Evolutionary conservation across 1,140 invertebrate genomes (phyloP), one percentile per base, ranked within the genome.

Genomic region (Drosophila baimaii): DNA sequence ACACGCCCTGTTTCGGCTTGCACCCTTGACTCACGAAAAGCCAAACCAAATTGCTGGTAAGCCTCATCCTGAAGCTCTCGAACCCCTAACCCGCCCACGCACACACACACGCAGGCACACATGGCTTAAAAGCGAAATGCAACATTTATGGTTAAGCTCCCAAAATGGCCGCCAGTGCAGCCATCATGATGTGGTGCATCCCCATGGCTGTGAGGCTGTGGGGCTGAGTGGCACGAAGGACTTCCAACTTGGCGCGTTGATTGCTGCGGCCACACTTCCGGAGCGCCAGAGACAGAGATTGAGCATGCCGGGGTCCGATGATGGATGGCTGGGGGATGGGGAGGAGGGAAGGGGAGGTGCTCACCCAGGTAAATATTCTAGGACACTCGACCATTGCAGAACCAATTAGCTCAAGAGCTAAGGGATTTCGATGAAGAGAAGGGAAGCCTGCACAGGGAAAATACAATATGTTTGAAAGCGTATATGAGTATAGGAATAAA

Each of bases 191-290:
- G 46, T 17, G 39, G 25, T 54, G 51, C 51, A 54, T 54, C 19
- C 31, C 49, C 49, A n/a, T 29, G 55, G 7, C 8, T 13, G 44
- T 6, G 41, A 8, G 19, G 19, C 51, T 35, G 31, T 6, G 21
- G 9, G 41, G 13, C 52, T 35, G 44, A 33, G 44, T 7, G 41
- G 51, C 31, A 54, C 51, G 19, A 54, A 54, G 51, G 55, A 54
- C 39, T 47, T 46, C 15, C 59, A 59, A 58, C 54, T 75, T 57
- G 81, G 61, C 76, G 76, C 66, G 83, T 79, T 88, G 83, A 88
- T 88, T 88, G 83, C 84, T 88, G 83, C 69, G 79, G 79, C 81
- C 76, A 77, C 63, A 79, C 76, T 89, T 89, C 80, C 84, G 84
- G 71, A 23, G 62, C 37, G 35, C 70, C 64, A 37, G 54, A 35